Evolutionary conservation across 2,888 invertebrate genomes (phyloP).

Genomic region (Erebia palarica): DNA sequence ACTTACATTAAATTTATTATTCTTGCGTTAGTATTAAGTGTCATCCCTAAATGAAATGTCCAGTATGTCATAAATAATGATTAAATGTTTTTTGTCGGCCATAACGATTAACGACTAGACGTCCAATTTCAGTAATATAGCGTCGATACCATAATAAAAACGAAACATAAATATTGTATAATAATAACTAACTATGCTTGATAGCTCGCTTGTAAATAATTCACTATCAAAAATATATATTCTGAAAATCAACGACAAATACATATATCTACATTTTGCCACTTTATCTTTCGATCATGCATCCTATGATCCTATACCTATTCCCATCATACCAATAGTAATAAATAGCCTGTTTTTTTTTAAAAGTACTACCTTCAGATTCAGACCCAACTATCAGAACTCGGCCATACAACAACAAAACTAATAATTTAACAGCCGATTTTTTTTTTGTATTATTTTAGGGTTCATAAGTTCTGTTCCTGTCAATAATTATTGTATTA

Average conservation of each 20-base stretch:
- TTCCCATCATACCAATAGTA: neutral
- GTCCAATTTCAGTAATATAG: conserved; percentile 51
- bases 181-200: conserved; percentile 44
- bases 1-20: conserved; percentile 22
- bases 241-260: neutral
- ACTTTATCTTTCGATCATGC: neutral
- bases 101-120: conserved; percentile 45
- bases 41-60: conserved; percentile 44
- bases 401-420: too few relatives aligned
- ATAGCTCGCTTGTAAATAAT: conserved; percentile 51
- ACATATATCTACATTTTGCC: neutral
- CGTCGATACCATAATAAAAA: conserved; percentile 51
- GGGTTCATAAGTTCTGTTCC: too few relatives aligned
- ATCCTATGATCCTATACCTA: neutral
- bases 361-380: too few relatives aligned
- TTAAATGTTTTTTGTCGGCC: conserved; percentile 50
- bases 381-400: too few relatives aligned
- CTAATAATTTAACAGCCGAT: too few relatives aligned
- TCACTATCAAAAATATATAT: conserved; percentile 34
- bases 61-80: conserved; percentile 51
- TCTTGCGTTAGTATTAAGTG: conserved; percentile 32
- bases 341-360: neutral
- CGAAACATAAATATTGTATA: conserved; percentile 50
- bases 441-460: too few relatives aligned
- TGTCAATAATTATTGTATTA: too few relatives aligned